phyloP scores from a whole-genome alignment of 1,140 invertebrate species.

The Saccostrea cuccullata region DNA sequence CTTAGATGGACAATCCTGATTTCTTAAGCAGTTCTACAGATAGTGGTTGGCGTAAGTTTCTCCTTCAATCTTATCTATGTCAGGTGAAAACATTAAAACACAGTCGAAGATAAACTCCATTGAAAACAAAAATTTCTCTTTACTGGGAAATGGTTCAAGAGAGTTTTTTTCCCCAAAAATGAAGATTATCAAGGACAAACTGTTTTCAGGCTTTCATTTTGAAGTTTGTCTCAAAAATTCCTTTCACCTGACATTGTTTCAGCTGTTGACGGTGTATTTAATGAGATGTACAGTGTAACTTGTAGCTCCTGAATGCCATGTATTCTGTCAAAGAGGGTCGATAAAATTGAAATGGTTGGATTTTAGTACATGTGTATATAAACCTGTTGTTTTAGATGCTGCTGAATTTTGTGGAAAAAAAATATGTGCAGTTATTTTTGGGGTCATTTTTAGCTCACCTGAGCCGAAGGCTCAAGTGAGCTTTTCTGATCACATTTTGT shows the following conservation, averaged over 20 bases:
- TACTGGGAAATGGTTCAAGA: not conserved
- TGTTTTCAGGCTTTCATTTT: not conserved
- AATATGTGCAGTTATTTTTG: not conserved
- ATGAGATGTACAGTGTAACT: not conserved
- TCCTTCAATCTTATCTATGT: constrained; percentile 50
- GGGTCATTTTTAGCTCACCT: not conserved
- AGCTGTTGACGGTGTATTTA: constrained; percentile 9
- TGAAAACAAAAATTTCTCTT: not conserved
- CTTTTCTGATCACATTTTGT: no score
- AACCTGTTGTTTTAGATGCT: not conserved
- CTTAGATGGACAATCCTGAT: constrained; percentile 40
- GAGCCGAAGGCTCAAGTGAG: no score
- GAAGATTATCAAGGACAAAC: not conserved
- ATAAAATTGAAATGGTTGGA: not conserved
- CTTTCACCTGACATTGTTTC: constrained; percentile 16
- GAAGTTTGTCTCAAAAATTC: not conserved
- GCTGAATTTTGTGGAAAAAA: not conserved
- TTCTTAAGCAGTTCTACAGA: constrained; percentile 69
- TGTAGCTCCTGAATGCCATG: not conserved
- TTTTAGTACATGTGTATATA: not conserved
- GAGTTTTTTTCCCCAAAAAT: not conserved
- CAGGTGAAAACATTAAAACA: not conserved
- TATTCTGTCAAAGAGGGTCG: not conserved
- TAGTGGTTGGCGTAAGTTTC: constrained; percentile 70
- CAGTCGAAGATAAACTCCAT: not conserved